A percentile compares a stretch with the other conserved stretches of the same genome.
phyloP scores from a whole-genome alignment of 2,797 vertebrate genomes.

The Furcifer pardalis region DNA sequence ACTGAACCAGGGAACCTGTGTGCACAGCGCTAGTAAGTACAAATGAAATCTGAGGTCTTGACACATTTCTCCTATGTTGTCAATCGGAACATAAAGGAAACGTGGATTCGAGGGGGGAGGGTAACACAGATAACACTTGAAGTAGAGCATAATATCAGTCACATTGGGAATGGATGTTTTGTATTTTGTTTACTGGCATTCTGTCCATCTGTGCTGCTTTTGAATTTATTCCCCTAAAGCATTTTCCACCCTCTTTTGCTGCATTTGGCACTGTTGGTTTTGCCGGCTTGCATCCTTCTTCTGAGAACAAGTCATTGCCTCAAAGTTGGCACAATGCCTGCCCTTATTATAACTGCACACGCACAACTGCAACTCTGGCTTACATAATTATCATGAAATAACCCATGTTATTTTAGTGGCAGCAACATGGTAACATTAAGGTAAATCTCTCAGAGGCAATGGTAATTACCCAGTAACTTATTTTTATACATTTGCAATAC shows the following conservation, averaged over 20 bases:
- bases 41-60: too few relatives aligned
- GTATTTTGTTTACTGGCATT: not conserved
- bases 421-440: conserved; percentile 65
- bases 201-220: conserved; percentile 24
- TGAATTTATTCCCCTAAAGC: conserved; percentile 17
- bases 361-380: conserved; percentile 60
- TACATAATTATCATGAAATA: conserved; percentile 69
- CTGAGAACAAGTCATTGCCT: conserved; percentile 50
- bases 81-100: too few relatives aligned
- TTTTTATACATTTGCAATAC: conserved; percentile 66
- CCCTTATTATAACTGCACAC: conserved; percentile 66
- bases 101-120: not conserved
- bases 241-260: conserved; percentile 4
- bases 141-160: not conserved
- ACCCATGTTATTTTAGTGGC: conserved; percentile 63
- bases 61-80: too few relatives aligned
- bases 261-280: conserved; percentile 24
- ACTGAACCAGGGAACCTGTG: too few relatives aligned
- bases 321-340: conserved; percentile 65
- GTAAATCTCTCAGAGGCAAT: conserved; percentile 66
- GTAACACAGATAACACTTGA: not conserved
- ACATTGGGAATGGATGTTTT: not conserved
- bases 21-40: too few relatives aligned
- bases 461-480: conserved; percentile 69
- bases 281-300: conserved; percentile 26